phyloP scores from a whole-genome alignment of 1,140 invertebrate genomes.

The Leptopilina clavipes region DNA sequence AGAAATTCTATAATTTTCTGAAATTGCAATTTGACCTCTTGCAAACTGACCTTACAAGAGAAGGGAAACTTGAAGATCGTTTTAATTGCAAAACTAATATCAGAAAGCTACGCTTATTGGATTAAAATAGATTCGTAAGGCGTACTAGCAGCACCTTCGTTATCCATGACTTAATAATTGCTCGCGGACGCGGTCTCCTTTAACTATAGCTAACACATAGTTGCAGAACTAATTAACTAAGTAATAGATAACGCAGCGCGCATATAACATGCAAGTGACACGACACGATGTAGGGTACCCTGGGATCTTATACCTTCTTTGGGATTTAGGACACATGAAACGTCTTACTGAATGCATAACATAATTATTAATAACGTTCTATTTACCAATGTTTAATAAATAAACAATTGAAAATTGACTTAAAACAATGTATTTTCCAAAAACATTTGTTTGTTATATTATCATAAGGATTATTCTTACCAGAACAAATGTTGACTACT shows the following conservation, averaged over 20 bases:
- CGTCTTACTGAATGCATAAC: not conserved
- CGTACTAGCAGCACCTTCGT: slow-evolving; percentile 53
- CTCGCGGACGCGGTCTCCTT: slow-evolving; percentile 37
- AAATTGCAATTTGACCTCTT: not conserved
- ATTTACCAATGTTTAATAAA: too few relatives aligned
- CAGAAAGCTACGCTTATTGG: slow-evolving; percentile 54
- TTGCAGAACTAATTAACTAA: slow-evolving; percentile 54
- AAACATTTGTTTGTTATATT: too few relatives aligned
- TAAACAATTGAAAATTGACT: too few relatives aligned
- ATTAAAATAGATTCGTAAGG: slow-evolving; percentile 59
- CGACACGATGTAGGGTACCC: slow-evolving; percentile 23
- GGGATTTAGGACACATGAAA: not conserved
- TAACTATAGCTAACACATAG: slow-evolving; percentile 39
- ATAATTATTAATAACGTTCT: too few relatives aligned
- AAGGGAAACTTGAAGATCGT: slow-evolving; percentile 38
- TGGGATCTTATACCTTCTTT: not conserved
- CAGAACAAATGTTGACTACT: too few relatives aligned
- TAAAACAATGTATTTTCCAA: too few relatives aligned
- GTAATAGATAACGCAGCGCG: slow-evolving; percentile 44
- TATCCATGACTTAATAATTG: slow-evolving; percentile 57
- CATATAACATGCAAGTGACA: slow-evolving; percentile 43
- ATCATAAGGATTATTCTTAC: too few relatives aligned
- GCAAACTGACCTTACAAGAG: not conserved
- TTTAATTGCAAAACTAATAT: slow-evolving; percentile 61
- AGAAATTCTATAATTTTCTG: slow-evolving; percentile 1